Conservation (phyloP, 2,113 vertebrate species). For the Oncorhynchus tshawytscha region DNA sequence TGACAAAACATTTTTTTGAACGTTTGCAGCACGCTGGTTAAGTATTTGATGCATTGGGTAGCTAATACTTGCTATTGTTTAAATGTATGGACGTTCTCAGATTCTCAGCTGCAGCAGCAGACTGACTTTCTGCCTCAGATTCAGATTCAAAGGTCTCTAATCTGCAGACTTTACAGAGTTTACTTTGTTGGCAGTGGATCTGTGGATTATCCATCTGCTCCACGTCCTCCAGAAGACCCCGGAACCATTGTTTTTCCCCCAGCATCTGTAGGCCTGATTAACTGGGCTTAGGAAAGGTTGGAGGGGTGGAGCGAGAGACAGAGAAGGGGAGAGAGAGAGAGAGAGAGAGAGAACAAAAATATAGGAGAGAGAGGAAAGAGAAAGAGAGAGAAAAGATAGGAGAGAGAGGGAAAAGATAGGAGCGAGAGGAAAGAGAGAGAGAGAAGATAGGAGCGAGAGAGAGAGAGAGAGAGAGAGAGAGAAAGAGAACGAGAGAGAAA, state of each 20-base stretch:
- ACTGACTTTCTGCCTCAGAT: slow-evolving; percentile 31
- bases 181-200: slow-evolving; percentile 48
- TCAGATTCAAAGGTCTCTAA: slow-evolving; percentile 44
- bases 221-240: slow-evolving; percentile 45
- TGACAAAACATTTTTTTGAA: too few relatives aligned
- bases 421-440: too few relatives aligned
- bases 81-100: slow-evolving; percentile 14
- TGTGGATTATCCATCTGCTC: slow-evolving; percentile 44
- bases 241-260: slow-evolving; percentile 46
- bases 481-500: too few relatives aligned
- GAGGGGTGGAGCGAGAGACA: background rate
- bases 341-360: too few relatives aligned
- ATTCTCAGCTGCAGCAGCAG: background rate
- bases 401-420: too few relatives aligned
- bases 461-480: too few relatives aligned
- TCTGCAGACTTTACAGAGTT: slow-evolving; percentile 43
- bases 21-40: background rate
- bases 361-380: too few relatives aligned
- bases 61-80: slow-evolving; percentile 31
- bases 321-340: too few relatives aligned
- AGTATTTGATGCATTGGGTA: background rate
- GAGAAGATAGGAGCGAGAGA: too few relatives aligned
- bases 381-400: too few relatives aligned
- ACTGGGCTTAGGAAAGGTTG: slow-evolving; percentile 28
- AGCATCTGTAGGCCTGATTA: slow-evolving; percentile 58